Evolutionary conservation across 2,113 vertebrate species (phyloP).

Genomic region (Hippocampus comes): DNA sequence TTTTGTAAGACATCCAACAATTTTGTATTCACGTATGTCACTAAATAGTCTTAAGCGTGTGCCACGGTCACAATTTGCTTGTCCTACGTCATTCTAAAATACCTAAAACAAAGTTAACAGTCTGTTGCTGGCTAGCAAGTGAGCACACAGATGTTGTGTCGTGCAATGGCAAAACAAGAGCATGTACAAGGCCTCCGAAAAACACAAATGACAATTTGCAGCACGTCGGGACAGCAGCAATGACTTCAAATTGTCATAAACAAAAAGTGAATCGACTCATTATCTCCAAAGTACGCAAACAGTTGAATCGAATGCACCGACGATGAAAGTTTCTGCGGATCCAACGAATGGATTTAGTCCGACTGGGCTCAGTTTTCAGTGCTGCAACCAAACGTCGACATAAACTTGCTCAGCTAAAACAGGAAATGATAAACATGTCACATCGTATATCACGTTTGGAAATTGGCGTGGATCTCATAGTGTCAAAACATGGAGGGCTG

Average conservation of each 20-base stretch:
- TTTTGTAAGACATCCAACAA: slow-evolving; percentile 30
- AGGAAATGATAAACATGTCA: slow-evolving; percentile 14
- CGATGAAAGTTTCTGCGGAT: background rate
- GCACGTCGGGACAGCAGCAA: slow-evolving; percentile 12
- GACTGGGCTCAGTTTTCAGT: background rate
- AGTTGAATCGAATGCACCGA: background rate
- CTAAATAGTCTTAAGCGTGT: slow-evolving; percentile 21
- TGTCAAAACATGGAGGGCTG: background rate
- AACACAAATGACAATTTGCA: slow-evolving; percentile 28
- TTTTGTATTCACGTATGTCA: slow-evolving; percentile 29
- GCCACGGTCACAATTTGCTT: slow-evolving; percentile 22
- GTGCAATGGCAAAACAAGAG: slow-evolving; percentile 17
- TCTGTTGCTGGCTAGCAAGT: slow-evolving; percentile 24
- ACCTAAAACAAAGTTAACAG: slow-evolving; percentile 25
- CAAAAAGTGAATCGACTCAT: background rate
- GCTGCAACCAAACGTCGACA: background rate
- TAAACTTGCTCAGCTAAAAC: background rate
- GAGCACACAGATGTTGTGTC: slow-evolving; percentile 10
- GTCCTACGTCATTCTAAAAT: slow-evolving; percentile 25
- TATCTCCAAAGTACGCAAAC: background rate
- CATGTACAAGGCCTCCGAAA: slow-evolving; percentile 44
- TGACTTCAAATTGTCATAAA: background rate
- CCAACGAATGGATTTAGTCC: background rate
- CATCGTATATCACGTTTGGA: slow-evolving; percentile 14
- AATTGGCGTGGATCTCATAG: slow-evolving; percentile 32